Evolutionary conservation across 1,140 invertebrate genomes (phyloP), one percentile per base, ranked within the genome.

Genomic region (Brachionus asplanchnoidis): DNA sequence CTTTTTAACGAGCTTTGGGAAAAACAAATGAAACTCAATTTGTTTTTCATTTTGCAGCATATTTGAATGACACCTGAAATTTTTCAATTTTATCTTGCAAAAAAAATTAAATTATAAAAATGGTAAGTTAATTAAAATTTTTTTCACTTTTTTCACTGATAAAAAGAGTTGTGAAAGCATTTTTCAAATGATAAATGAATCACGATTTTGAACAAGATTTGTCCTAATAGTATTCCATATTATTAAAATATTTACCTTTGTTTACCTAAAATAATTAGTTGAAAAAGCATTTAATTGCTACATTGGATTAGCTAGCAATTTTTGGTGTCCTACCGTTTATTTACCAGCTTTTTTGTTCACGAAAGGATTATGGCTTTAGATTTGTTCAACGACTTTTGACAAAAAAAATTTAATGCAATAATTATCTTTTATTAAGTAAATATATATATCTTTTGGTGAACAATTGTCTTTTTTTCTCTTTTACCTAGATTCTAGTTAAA

Each of bases 91-190:
- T 60, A 60, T 60, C 53, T 60, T n/a, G 3, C 26, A 36, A 36
- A 60, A 60, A 60, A 60, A 60, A 60, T 60, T 60, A 60, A 60
- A 20, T 60, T 60, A 60, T 60, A 23, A 60, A 60, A 20, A 60
- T 60, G n/a, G 53, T 60, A 60, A 60, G 53, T 60, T 60, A 60
- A 60, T 60, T 60, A 60, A 60, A 60, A 60, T 60, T 60, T 60
- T 28, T 60, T 60, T 60, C 53, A 20, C 53, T 60, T 60, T 60
- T 60, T n/a, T 60, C 53, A 20, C 53, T 20, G 53, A 60, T 60
- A 60, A 60, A 60, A 60, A 60, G 53, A 60, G 53, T 60, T 20
- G 53, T 60, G 20, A 60, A 60, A 60, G 53, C n/a, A 20, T 60
- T 60, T 60, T 60, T 60, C 11, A 60, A 60, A 60, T 60, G 20